Conservation (phyloP, 2,113 vertebrate genomes). For the Sprattus sprattus region DNA sequence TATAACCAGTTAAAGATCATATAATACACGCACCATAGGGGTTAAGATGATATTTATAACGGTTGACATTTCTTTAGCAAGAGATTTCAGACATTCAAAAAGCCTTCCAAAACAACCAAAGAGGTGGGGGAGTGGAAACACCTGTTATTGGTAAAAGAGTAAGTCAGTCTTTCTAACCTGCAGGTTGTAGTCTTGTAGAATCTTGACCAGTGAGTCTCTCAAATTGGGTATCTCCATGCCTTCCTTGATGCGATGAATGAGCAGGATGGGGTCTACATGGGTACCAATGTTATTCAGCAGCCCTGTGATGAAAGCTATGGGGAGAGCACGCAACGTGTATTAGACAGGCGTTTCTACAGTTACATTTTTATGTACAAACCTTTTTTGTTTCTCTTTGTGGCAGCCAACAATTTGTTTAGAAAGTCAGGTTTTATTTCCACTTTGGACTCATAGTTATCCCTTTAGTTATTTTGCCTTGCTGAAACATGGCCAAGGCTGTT, state of each 20-base stretch:
- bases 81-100: too few relatives aligned
- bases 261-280: conserved; percentile 93
- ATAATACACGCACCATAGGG: too few relatives aligned
- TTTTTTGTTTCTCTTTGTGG: too few relatives aligned
- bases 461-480: too few relatives aligned
- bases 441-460: too few relatives aligned
- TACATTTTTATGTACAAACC: too few relatives aligned
- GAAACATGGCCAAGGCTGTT: too few relatives aligned
- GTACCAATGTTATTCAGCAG: conserved; percentile 97
- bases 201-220: conserved; percentile 95
- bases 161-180: conserved; percentile 71
- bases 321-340: conserved; percentile 9
- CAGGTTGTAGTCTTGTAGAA: conserved; percentile 97
- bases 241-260: conserved; percentile 97
- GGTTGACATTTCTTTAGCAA: too few relatives aligned
- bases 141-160: not conserved
- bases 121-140: not conserved
- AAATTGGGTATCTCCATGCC: conserved; percentile 98
- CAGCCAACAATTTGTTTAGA: too few relatives aligned
- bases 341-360: not conserved
- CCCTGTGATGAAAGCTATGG: conserved; percentile 93
- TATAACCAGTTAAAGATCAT: too few relatives aligned
- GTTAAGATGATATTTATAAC: too few relatives aligned
- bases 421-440: too few relatives aligned
- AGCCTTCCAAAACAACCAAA: not conserved